These are phyloP conservation scores for Erebia palarica DNA, from an alignment of 2,888 invertebrate genomes.

Conservation along the genomic window DNA sequence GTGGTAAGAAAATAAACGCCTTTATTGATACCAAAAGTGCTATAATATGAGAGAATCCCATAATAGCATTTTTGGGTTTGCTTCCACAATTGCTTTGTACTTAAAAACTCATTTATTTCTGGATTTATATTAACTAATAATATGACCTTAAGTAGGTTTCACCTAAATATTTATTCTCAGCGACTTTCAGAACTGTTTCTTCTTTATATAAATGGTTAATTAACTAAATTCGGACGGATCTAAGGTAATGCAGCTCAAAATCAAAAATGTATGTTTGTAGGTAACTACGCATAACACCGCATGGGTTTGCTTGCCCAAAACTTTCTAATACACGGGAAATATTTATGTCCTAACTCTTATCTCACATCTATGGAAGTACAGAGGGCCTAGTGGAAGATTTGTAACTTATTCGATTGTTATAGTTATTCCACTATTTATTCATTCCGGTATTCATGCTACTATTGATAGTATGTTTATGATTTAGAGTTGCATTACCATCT, in stretches of 20 bases:
- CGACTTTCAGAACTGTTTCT: constrained; percentile 6
- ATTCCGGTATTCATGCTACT: too few relatives aligned
- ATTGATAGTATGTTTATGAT: not conserved
- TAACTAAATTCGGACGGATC: constrained; percentile 21
- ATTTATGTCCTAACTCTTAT: too few relatives aligned
- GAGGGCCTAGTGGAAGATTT: too few relatives aligned
- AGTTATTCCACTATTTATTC: too few relatives aligned
- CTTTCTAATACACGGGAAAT: too few relatives aligned
- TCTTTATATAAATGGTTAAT: constrained; percentile 16
- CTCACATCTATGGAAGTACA: too few relatives aligned
- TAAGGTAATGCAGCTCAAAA: constrained; percentile 24
- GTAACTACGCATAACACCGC: too few relatives aligned
- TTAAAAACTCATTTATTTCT: constrained; percentile 49
- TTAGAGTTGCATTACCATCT: constrained; percentile 30
- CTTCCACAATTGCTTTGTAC: constrained; percentile 68
- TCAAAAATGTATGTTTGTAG: not conserved
- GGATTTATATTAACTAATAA: not conserved
- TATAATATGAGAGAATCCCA: not conserved
- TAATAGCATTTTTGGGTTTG: constrained; percentile 44
- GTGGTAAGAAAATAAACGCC: too few relatives aligned
- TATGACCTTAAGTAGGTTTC: not conserved
- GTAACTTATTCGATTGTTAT: too few relatives aligned
- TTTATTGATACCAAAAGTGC: too few relatives aligned
- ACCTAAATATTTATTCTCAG: not conserved
- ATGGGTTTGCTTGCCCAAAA: too few relatives aligned